Conservation (phyloP, 2,888 invertebrate species). For the Molorchus minor region DNA sequence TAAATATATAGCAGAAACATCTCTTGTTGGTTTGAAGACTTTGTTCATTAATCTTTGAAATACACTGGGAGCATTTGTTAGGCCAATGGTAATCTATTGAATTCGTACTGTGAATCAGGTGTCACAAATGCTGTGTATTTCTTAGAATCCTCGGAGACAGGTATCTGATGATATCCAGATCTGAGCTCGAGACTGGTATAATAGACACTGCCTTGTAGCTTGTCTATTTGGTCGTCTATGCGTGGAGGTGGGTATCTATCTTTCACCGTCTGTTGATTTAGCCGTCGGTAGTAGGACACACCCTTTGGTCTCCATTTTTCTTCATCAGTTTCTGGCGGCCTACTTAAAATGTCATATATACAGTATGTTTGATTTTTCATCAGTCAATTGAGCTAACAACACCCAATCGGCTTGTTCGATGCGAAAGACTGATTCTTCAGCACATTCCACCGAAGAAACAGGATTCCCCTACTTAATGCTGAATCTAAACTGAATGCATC, state of each 20-base stretch:
- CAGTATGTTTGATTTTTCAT: too few species aligned
- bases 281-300: too few species aligned
- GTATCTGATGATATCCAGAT: constrained; percentile 26
- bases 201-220: background rate
- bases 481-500: too few species aligned
- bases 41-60: background rate
- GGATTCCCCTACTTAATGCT: too few species aligned
- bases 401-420: too few species aligned
- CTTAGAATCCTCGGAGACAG: constrained; percentile 14
- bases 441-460: too few species aligned
- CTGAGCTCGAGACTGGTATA: constrained; percentile 1
- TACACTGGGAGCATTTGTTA: background rate
- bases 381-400: too few species aligned
- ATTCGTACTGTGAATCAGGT: constrained; percentile 15
- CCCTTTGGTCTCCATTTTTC: too few species aligned
- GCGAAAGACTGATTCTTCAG: too few species aligned
- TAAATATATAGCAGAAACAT: background rate
- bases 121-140: constrained; percentile 27
- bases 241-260: background rate
- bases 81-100: constrained; percentile 1
- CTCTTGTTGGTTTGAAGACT: background rate
- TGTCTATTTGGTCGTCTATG: constrained; percentile 1
- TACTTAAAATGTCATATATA: too few species aligned
- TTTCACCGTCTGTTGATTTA: background rate
- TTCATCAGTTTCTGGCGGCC: too few species aligned